These are phyloP conservation scores for Eupithecia vulgata DNA, from an alignment of 2,888 invertebrate genomes.

Conservation along the genomic window DNA sequence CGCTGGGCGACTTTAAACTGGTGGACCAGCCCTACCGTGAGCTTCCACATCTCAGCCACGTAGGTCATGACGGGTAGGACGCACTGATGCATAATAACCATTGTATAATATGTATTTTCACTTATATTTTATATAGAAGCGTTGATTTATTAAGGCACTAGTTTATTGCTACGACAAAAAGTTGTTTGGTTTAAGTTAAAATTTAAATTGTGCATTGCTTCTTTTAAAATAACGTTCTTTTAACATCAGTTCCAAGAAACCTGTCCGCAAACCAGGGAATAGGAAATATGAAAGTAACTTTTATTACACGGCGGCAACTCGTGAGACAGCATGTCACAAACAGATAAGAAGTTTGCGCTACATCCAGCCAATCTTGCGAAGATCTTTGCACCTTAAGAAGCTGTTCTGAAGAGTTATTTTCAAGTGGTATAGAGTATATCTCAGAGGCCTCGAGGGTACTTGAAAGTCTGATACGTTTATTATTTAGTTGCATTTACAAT, in stretches of 20 bases:
- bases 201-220: background rate
- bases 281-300: conserved; percentile 33
- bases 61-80: too few species aligned
- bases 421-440: conserved; percentile 13
- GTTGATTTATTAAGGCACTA: background rate
- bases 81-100: too few species aligned
- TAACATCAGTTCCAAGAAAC: conserved; percentile 18
- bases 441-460: conserved; percentile 25
- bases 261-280: conserved; percentile 23
- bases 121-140: too few species aligned
- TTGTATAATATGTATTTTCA: too few species aligned
- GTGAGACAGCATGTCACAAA: conserved; percentile 34
- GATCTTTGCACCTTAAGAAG: conserved; percentile 25
- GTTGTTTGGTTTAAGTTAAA: background rate
- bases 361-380: conserved; percentile 22
- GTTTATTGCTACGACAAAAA: background rate
- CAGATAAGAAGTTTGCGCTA: conserved; percentile 39
- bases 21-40: too few species aligned
- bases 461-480: conserved; percentile 42
- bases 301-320: conserved; percentile 28
- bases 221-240: background rate
- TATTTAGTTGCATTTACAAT: conserved; percentile 42
- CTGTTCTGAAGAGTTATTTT: conserved; percentile 27
- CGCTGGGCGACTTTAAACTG: too few species aligned
- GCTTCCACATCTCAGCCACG: too few species aligned